Conservation (phyloP, 1,140 invertebrate genomes). For the Lasaia peninsularis region DNA sequence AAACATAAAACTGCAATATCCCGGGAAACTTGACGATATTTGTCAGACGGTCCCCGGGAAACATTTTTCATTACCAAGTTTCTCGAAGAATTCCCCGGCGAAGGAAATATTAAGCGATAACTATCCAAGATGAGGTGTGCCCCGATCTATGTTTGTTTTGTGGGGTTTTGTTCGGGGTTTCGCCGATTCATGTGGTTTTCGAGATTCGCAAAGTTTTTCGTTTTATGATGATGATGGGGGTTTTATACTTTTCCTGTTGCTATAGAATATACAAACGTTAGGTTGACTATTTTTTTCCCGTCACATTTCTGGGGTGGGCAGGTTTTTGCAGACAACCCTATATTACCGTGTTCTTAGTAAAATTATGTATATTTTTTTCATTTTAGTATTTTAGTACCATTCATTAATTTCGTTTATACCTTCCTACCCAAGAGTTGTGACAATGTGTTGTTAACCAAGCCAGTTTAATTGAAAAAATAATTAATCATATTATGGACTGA, state of each 20-base stretch:
- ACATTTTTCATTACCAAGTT: slow-evolving; percentile 52
- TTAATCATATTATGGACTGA: too few species aligned
- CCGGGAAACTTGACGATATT: slow-evolving; percentile 34
- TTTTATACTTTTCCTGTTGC: not conserved
- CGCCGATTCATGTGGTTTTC: not conserved
- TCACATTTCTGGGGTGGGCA: too few species aligned
- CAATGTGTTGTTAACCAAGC: too few species aligned
- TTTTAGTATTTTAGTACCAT: too few species aligned
- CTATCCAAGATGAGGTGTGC: slow-evolving; percentile 28
- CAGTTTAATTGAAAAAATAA: too few species aligned
- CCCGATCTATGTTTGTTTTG: not conserved
- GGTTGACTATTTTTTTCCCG: too few species aligned
- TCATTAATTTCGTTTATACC: too few species aligned
- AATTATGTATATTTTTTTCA: too few species aligned
- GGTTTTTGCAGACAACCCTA: too few species aligned
- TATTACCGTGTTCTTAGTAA: too few species aligned
- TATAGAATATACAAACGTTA: too few species aligned
- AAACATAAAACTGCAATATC: slow-evolving; percentile 40
- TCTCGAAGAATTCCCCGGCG: slow-evolving; percentile 26
- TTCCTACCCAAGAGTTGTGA: too few species aligned
- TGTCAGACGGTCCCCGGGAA: slow-evolving; percentile 25
- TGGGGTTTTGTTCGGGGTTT: not conserved
- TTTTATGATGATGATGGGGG: not conserved
- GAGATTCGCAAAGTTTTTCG: not conserved
- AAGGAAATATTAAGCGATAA: slow-evolving; percentile 39